Evolutionary conservation across 2,113 vertebrate genomes (phyloP).

Genomic region (Cricetomys ansorgei): DNA sequence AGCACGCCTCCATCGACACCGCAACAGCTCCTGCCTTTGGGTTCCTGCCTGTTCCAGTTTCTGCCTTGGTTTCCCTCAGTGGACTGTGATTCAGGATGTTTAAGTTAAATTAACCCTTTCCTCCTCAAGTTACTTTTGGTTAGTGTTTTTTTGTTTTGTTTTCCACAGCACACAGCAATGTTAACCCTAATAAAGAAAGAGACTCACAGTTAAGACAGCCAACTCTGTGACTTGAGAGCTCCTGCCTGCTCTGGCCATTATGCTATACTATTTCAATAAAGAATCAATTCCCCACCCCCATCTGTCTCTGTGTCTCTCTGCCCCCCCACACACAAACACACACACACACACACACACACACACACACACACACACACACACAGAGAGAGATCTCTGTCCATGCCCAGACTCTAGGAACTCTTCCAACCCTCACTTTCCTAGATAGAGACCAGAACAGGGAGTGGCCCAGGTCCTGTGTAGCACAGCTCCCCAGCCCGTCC

Average conservation of each 20-base stretch:
- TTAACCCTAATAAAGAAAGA: not conserved
- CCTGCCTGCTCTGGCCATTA: not conserved
- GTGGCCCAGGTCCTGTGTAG: not conserved
- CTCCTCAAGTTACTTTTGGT: not conserved
- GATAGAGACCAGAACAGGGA: not conserved
- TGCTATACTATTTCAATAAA: not conserved
- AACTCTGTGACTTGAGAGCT: not conserved
- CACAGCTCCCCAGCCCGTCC: constrained; percentile 43
- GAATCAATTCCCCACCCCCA: not conserved
- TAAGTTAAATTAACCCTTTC: not conserved
- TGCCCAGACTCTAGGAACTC: fast-evolving
- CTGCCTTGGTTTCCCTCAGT: not conserved
- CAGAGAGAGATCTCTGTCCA: not conserved
- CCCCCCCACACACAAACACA: not conserved
- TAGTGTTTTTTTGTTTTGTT: not conserved
- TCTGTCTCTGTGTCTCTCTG: not conserved
- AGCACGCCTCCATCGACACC: not conserved
- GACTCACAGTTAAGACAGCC: not conserved
- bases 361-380: not conserved
- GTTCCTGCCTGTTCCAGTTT: not conserved
- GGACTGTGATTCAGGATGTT: not conserved
- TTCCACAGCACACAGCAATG: not conserved
- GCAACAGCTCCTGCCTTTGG: not conserved
- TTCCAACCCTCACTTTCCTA: not conserved
- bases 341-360: not conserved